Percentiles rank a stretch among this genome's conserved stretches.
These are phyloP conservation scores for Gallinago solitaria DNA, from an alignment of 2,797 vertebrate species.

Conservation along the genomic window DNA sequence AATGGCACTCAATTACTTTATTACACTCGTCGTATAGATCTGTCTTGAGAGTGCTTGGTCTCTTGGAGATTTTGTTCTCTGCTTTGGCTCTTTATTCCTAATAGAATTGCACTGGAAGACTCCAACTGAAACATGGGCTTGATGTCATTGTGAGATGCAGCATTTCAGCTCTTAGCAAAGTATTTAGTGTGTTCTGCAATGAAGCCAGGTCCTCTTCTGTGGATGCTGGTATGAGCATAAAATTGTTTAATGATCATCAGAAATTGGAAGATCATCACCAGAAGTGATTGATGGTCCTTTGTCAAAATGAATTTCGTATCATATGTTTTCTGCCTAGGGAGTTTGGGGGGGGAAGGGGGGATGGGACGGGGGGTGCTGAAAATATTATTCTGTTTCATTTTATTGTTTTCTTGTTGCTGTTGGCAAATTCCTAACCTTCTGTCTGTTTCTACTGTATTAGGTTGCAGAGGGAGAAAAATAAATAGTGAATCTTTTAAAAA, in stretches of 20 bases:
- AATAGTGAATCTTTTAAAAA: constrained; percentile 53
- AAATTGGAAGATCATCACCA: neutral
- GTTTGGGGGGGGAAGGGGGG: neutral
- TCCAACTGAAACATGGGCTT: neutral
- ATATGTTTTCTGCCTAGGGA: neutral
- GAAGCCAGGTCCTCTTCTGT: neutral
- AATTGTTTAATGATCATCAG: neutral
- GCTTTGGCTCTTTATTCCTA: neutral
- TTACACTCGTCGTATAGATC: neutral
- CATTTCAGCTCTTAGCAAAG: neutral
- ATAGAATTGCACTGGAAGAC: neutral
- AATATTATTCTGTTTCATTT: constrained; percentile 39
- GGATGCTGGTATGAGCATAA: neutral
- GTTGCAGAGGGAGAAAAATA: constrained; percentile 57
- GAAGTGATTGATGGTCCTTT: constrained; percentile 10
- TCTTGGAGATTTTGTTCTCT: neutral
- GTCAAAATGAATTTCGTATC: constrained; percentile 28
- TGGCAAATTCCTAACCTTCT: constrained; percentile 26
- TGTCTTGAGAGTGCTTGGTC: neutral
- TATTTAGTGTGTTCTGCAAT: neutral
- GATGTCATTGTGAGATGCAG: neutral
- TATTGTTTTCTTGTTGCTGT: constrained; percentile 54
- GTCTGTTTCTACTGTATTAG: neutral
- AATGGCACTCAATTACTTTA: neutral
- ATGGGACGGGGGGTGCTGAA: neutral